Percentiles rank a stretch among this genome's conserved stretches.
Conservation (phyloP, 2,797 vertebrate species). For the Nannoperca obscura region DNA sequence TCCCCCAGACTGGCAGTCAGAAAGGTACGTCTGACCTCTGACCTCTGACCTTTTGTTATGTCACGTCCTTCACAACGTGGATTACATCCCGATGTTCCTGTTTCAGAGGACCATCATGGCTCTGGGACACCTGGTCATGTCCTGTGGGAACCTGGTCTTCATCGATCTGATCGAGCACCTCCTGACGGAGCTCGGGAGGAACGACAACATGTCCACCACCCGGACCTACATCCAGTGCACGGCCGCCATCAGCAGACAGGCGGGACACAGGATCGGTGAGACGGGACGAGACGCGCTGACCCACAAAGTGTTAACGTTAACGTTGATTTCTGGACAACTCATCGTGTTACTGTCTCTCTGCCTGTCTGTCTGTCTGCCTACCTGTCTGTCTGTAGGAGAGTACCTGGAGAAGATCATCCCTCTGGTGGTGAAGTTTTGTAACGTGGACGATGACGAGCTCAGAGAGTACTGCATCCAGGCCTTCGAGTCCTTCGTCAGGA, state of each 20-base stretch:
- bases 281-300: background rate
- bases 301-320: no score
- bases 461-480: slow-evolving; percentile 99
- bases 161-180: slow-evolving; percentile 99
- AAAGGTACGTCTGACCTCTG: slow-evolving; percentile 79
- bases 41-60: background rate
- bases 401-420: slow-evolving; percentile 98
- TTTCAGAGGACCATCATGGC: slow-evolving; percentile 91
- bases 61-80: rapidly evolving
- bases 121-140: slow-evolving; percentile 99
- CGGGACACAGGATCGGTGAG: slow-evolving; percentile 97
- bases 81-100: rapidly evolving
- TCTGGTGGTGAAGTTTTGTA: slow-evolving; percentile 98
- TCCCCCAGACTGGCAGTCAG: slow-evolving; percentile 98
- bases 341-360: no score
- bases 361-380: background rate
- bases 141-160: slow-evolving; percentile 98
- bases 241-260: slow-evolving; percentile 99
- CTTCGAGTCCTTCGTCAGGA: slow-evolving; percentile 98
- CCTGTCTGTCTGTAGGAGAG: slow-evolving; percentile 83
- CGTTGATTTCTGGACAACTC: no score
- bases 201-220: slow-evolving; percentile 99
- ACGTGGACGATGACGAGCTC: slow-evolving; percentile 97
- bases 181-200: slow-evolving; percentile 95
- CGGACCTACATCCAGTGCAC: slow-evolving; percentile 99